Evolutionary conservation across 2,888 invertebrate species (phyloP).

Genomic region (Carpatolechia fugitivella): DNA sequence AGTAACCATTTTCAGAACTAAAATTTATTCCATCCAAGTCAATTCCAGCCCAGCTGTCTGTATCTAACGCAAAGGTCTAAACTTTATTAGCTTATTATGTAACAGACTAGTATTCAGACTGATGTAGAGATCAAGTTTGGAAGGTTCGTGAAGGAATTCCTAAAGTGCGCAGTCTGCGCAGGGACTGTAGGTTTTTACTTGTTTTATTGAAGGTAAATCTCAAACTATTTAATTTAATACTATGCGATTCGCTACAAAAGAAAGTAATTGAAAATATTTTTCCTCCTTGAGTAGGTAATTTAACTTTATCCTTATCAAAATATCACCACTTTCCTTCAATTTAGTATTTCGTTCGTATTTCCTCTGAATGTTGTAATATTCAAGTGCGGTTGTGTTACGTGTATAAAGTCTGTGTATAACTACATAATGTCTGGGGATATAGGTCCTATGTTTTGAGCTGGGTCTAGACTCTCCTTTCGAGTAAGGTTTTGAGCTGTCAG

Average conservation of each 20-base stretch:
- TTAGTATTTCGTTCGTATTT: too few relatives aligned
- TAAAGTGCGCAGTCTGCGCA: neutral
- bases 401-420: neutral
- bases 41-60: neutral
- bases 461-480: neutral
- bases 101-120: slow-evolving; percentile 1
- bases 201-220: too few relatives aligned
- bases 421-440: neutral
- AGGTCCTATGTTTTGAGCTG: neutral
- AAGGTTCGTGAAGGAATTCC: neutral
- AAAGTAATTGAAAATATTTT: too few relatives aligned
- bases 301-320: too few relatives aligned
- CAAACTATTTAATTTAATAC: too few relatives aligned
- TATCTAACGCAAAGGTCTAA: neutral
- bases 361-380: too few relatives aligned
- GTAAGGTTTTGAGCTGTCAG: neutral
- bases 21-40: neutral
- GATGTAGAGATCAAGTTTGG: neutral
- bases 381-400: too few relatives aligned
- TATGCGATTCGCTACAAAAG: too few relatives aligned
- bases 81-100: neutral
- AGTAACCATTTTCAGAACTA: neutral
- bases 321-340: too few relatives aligned
- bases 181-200: too few relatives aligned
- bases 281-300: too few relatives aligned